A percentile compares a stretch with the other conserved stretches of the same genome.
phyloP scores from a whole-genome alignment of 1,140 invertebrate genomes.

The Steinernema feltiae region DNA sequence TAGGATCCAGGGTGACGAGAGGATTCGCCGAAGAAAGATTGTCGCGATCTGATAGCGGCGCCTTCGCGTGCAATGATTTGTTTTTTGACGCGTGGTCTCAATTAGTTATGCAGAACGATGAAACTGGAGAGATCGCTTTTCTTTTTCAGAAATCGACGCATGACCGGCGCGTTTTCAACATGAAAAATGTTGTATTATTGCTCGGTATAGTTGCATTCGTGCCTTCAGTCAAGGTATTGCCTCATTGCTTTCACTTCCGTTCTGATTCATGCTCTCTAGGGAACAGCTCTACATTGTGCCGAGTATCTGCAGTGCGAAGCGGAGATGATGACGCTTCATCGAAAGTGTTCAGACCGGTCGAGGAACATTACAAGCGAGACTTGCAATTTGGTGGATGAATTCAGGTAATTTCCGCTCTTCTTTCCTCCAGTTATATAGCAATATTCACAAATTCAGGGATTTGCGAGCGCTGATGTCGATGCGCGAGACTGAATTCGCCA shows the following conservation, averaged over 20 bases:
- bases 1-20: not conserved
- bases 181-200: not conserved
- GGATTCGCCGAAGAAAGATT: not conserved
- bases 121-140: not conserved
- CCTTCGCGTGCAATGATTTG: not conserved
- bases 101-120: not conserved
- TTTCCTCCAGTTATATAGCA: no score
- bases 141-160: not conserved
- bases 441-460: no score
- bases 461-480: not conserved
- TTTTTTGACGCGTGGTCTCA: slow-evolving; percentile 6
- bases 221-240: not conserved
- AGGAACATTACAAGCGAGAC: not conserved
- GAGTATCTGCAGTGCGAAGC: slow-evolving; percentile 4
- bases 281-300: not conserved
- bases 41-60: not conserved
- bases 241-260: not conserved
- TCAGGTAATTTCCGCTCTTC: not conserved
- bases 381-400: not conserved
- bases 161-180: not conserved
- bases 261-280: not conserved
- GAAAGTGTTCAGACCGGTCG: not conserved
- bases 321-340: not conserved
- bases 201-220: not conserved
- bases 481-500: slow-evolving; percentile 3